Evolutionary conservation across 2,797 vertebrate species (phyloP).

Genomic region (Sebastes hopkinsi): DNA sequence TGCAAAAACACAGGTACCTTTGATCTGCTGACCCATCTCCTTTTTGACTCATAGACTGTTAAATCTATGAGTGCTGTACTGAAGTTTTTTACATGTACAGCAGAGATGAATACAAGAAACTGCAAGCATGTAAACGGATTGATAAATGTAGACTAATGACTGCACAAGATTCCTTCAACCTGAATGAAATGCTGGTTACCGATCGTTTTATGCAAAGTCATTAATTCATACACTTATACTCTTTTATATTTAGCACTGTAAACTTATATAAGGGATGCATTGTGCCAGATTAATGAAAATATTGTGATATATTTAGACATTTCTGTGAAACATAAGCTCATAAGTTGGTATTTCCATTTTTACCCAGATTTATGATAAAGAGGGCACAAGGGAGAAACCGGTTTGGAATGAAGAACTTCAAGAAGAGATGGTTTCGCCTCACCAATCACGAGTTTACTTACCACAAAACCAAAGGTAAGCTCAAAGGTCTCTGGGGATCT

Average conservation of each 20-base stretch:
- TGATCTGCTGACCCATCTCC: slow-evolving; percentile 12
- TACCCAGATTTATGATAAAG: slow-evolving; percentile 97
- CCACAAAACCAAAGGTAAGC: slow-evolving; percentile 95
- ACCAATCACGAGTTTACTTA: slow-evolving; percentile 99
- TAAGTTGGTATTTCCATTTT: neutral
- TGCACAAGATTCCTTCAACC: neutral
- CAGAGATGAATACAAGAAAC: slow-evolving; percentile 3
- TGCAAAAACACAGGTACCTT: slow-evolving; percentile 32
- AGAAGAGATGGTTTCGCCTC: slow-evolving; percentile 98
- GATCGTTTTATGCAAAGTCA: neutral
- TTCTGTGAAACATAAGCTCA: neutral
- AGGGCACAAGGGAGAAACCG: slow-evolving; percentile 96
- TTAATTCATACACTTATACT: neutral
- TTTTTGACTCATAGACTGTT: slow-evolving; percentile 38
- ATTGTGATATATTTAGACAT: neutral
- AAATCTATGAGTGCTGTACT: slow-evolving; percentile 47
- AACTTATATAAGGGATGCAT: neutral
- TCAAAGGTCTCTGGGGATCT: slow-evolving; percentile 36
- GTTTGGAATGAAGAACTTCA: slow-evolving; percentile 99
- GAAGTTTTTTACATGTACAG: slow-evolving; percentile 22
- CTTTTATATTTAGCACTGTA: neutral
- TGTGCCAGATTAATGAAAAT: neutral
- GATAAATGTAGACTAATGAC: neutral
- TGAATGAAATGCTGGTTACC: neutral
- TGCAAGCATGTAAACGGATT: slow-evolving; percentile 41